A percentile compares a stretch with the other conserved stretches of the same genome.
Conservation (phyloP, 1,140 invertebrate species). For the Sitobion miscanthi region DNA sequence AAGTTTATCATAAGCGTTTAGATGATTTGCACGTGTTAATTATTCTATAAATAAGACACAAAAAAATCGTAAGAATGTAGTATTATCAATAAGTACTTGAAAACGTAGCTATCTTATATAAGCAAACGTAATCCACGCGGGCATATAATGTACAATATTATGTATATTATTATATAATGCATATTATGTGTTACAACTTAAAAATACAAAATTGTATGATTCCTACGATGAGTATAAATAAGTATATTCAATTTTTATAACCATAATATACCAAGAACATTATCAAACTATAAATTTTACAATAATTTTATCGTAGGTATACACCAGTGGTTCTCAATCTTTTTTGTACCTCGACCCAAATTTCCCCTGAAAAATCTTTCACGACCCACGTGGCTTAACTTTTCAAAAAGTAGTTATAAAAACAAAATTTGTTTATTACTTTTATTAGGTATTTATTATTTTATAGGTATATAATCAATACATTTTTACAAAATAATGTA, state of each 20-base stretch:
- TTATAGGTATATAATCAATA: too few relatives aligned
- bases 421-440: too few relatives aligned
- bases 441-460: too few relatives aligned
- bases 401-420: too few relatives aligned
- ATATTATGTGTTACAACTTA: not conserved
- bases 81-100: not conserved
- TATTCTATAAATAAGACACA: not conserved
- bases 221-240: not conserved
- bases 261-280: too few relatives aligned
- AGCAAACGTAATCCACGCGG: not conserved
- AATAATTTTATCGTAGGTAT: not conserved
- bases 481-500: too few relatives aligned
- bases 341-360: too few relatives aligned
- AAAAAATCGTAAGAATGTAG: not conserved
- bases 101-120: not conserved
- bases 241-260: not conserved
- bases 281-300: not conserved
- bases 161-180: not conserved
- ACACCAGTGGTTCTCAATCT: too few relatives aligned
- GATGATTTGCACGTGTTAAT: slow-evolving; percentile 33
- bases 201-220: not conserved
- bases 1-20: not conserved
- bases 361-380: too few relatives aligned
- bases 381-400: too few relatives aligned
- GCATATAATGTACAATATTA: not conserved